Conservation (phyloP, 2,888 invertebrate species). For the Dicyrtomina minuta region DNA sequence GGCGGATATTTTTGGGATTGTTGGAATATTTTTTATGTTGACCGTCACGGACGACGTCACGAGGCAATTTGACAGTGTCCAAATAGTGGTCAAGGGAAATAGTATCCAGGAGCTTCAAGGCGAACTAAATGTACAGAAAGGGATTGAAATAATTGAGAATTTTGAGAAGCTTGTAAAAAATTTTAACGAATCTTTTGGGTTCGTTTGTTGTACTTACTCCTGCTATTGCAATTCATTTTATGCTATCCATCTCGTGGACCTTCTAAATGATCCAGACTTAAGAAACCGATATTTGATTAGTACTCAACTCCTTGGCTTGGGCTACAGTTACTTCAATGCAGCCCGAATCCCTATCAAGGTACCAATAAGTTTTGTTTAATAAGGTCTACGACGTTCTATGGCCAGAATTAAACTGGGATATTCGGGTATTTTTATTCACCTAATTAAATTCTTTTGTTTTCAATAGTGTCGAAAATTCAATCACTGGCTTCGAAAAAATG, state of each 20-base stretch:
- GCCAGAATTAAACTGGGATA: no score
- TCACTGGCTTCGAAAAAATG: background rate
- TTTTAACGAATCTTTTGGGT: background rate
- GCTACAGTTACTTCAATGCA: background rate
- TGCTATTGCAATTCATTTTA: conserved; percentile 19
- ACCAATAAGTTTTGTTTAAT: background rate
- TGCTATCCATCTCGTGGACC: background rate
- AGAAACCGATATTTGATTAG: conserved; percentile 1
- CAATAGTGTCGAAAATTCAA: background rate
- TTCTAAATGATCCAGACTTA: background rate
- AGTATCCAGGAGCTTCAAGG: no score
- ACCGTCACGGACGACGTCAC: background rate
- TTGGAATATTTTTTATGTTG: background rate
- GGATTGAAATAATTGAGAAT: background rate
- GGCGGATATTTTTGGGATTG: conserved; percentile 7
- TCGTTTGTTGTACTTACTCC: background rate
- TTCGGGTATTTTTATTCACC: background rate
- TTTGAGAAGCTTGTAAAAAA: background rate
- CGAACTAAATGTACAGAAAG: background rate
- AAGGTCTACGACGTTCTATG: no score
- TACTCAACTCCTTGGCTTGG: background rate
- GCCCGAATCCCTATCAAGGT: background rate
- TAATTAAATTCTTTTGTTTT: background rate
- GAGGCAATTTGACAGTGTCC: background rate
- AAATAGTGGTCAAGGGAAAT: no score